Base-by-base conservation (phyloP, 2,113 vertebrate genomes). In the Saguinus midas region DNA sequence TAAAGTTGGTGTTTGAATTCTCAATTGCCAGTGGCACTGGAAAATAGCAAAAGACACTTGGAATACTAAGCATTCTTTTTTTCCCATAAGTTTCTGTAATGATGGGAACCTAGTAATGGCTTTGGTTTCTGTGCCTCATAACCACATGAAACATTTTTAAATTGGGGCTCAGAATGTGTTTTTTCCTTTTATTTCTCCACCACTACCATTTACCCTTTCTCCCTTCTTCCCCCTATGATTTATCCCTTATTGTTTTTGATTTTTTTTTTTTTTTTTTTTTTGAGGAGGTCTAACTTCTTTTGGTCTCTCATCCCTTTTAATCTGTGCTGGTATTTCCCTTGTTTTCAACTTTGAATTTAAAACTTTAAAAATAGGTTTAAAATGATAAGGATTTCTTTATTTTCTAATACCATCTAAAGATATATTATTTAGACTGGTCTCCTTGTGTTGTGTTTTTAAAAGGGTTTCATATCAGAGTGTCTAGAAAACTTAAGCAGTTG, bases 301-400 rank as follows among this genome's bases (percentile, higher is more conserved):
- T 93, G 45, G 21, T 89, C 37, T 96, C n/a, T 91, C 52, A 87
- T 78, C 48, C 43, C 29, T 86, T 52, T 82, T 75, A 91, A 84
- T 96, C 86, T 86, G 4, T 64, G 76, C 18, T 91, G 6, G 20
- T 86, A 72, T 89, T 93, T 96, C 58, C 40, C 45, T 92, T 94
- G 23, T 83, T 96, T 95, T 96, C 70, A 82, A 87, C 64, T 94
- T 95, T 94, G 64, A 95, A 97, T 58, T 66, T 93, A 95, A 93
- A 57, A 83, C 52, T 96, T 94, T 87, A 81, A 96, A 97, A 94
- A 78, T 72, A 92, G n/a, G 25, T 61, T 95, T 87, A 84, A 78
- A 52, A 97, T 93, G 73, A 94, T 92, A 92, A 86, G 73, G 32
- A 82, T 76, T 83, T 40, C n/a, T 96, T 97, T 95, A 96, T 92